Conservation (phyloP, 2,888 invertebrate species). For the Plagodis dolabraria region DNA sequence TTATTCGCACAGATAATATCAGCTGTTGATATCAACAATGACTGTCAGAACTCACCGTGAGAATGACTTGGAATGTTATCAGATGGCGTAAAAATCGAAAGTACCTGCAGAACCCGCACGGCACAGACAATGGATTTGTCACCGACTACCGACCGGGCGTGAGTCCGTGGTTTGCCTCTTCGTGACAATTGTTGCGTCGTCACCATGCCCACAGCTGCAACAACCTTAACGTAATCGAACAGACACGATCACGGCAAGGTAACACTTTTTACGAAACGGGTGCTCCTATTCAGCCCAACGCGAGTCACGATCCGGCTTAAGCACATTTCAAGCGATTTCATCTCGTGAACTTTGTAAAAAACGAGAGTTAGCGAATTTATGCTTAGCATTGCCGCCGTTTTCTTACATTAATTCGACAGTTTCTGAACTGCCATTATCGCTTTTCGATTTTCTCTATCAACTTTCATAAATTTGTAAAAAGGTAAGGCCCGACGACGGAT, state of each 20-base stretch:
- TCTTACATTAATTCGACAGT: constrained; percentile 34
- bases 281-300: constrained; percentile 32
- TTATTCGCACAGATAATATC: constrained; percentile 11
- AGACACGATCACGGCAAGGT: constrained; percentile 33
- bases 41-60: constrained; percentile 15
- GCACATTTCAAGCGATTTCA: constrained; percentile 33
- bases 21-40: constrained; percentile 22
- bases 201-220: constrained; percentile 30
- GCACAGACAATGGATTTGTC: constrained; percentile 37
- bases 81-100: constrained; percentile 52
- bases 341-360: constrained; percentile 35
- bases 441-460: constrained; percentile 33
- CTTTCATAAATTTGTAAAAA: constrained; percentile 32
- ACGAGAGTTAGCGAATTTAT: constrained; percentile 38
- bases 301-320: constrained; percentile 46
- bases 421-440: constrained; percentile 32
- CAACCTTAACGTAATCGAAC: constrained; percentile 42
- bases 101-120: constrained; percentile 26
- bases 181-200: constrained; percentile 45
- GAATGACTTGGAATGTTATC: constrained; percentile 33
- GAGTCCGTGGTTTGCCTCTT: constrained; percentile 23
- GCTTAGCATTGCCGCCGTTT: constrained; percentile 37
- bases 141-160: constrained; percentile 20
- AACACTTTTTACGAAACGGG: constrained; percentile 40
- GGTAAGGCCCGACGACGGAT: neutral